Conservation (phyloP, 2,113 vertebrate species). For the Neodontobutis hainanensis region DNA sequence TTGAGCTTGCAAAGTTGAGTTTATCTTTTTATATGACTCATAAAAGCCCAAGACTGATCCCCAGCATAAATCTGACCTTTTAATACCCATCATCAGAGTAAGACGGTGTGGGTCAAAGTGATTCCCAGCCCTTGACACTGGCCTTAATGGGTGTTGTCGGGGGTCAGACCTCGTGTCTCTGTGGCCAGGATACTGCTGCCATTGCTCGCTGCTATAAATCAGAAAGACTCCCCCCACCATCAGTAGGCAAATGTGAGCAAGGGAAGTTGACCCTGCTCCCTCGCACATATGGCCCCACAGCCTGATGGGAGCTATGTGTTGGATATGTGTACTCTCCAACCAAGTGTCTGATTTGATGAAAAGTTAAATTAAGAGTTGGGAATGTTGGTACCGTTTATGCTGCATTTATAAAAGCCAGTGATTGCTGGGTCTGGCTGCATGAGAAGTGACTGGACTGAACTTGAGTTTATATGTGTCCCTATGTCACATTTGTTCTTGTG, state of each 20-base stretch:
- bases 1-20: slow-evolving; percentile 41
- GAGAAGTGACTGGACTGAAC: slow-evolving; percentile 1
- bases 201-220: slow-evolving; percentile 60
- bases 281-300: slow-evolving; percentile 18
- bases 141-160: slow-evolving; percentile 24
- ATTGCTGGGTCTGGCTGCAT: not conserved
- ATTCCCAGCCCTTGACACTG: slow-evolving; percentile 10
- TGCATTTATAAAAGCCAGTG: slow-evolving; percentile 29
- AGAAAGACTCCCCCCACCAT: slow-evolving; percentile 36
- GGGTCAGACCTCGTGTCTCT: slow-evolving; percentile 38
- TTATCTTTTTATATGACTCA: slow-evolving; percentile 36
- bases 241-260: slow-evolving; percentile 63
- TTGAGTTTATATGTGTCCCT: not conserved
- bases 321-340: slow-evolving; percentile 32
- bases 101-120: slow-evolving; percentile 44
- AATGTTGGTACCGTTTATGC: slow-evolving; percentile 50
- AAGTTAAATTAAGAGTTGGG: slow-evolving; percentile 61
- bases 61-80: slow-evolving; percentile 39
- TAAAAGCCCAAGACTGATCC: slow-evolving; percentile 49
- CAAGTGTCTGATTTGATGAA: slow-evolving; percentile 61
- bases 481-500: not conserved
- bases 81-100: slow-evolving; percentile 51
- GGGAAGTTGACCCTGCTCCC: slow-evolving; percentile 53
- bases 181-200: slow-evolving; percentile 36
- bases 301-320: slow-evolving; percentile 42